Conservation (phyloP, 2,888 invertebrate genomes). For the Aleiodes alternator region DNA sequence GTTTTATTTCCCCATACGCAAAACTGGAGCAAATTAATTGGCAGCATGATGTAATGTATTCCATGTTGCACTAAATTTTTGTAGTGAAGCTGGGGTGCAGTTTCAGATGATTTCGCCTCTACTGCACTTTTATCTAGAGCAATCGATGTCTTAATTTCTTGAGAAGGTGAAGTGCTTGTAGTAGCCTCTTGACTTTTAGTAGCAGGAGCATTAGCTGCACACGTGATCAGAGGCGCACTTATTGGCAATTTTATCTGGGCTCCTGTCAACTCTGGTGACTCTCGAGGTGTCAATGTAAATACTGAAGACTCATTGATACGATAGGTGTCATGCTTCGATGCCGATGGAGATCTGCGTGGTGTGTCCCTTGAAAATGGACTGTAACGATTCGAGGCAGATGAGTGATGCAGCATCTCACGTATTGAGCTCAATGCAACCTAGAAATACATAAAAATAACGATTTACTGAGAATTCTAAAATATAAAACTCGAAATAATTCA, state of each 20-base stretch:
- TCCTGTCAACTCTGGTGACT: neutral
- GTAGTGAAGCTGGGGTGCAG: neutral
- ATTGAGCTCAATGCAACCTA: constrained; percentile 6
- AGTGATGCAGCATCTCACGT: neutral
- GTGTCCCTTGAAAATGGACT: neutral
- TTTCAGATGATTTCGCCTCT: neutral
- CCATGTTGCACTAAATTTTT: neutral
- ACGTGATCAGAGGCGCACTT: too few species aligned
- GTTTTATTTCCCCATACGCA: neutral
- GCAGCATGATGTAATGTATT: neutral
- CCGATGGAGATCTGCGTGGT: neutral
- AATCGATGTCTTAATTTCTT: too few species aligned
- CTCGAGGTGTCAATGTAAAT: neutral
- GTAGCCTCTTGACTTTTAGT: too few species aligned
- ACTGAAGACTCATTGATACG: too few species aligned
- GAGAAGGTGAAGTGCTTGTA: too few species aligned
- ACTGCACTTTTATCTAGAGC: too few species aligned
- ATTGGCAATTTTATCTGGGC: too few species aligned
- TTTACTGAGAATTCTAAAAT: too few species aligned
- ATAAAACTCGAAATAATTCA: neutral
- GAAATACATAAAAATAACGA: neutral
- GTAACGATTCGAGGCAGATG: neutral
- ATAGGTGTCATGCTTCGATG: neutral
- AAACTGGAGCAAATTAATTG: neutral
- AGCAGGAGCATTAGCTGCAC: too few species aligned